Conservation (phyloP, 2,888 invertebrate genomes). For the Phortica okadai region DNA sequence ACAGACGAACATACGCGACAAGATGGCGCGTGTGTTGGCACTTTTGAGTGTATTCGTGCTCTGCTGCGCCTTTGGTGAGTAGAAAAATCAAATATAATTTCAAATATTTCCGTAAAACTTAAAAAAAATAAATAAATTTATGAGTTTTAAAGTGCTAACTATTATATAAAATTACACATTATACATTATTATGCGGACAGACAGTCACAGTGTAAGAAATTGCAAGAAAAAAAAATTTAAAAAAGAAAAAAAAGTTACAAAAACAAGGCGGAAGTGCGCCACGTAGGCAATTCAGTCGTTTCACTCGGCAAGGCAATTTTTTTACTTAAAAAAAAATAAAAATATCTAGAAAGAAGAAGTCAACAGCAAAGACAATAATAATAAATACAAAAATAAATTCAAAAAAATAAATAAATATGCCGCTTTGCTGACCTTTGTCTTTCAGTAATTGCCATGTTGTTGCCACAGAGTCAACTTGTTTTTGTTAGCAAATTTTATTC, state of each 20-base stretch:
- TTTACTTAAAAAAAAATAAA: too few relatives aligned
- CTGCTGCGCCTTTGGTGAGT: constrained; percentile 74
- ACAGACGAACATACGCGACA: constrained; percentile 64
- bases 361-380: too few relatives aligned
- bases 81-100: constrained; percentile 27
- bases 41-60: constrained; percentile 73
- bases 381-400: background rate
- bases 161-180: background rate
- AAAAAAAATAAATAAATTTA: constrained; percentile 22
- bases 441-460: background rate
- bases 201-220: constrained; percentile 64
- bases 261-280: constrained; percentile 5
- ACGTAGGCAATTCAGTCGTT: background rate
- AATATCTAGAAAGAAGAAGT: too few relatives aligned
- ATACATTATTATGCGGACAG: background rate
- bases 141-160: constrained; percentile 8
- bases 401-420: background rate
- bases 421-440: constrained; percentile 11
- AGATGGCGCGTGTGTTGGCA: constrained; percentile 75
- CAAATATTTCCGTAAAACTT: background rate
- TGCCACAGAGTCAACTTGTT: background rate
- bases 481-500: background rate
- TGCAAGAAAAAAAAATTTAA: background rate
- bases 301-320: background rate
- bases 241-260: background rate